phyloP scores from a whole-genome alignment of 2,888 invertebrate genomes.

The Galerucella pusilla region DNA sequence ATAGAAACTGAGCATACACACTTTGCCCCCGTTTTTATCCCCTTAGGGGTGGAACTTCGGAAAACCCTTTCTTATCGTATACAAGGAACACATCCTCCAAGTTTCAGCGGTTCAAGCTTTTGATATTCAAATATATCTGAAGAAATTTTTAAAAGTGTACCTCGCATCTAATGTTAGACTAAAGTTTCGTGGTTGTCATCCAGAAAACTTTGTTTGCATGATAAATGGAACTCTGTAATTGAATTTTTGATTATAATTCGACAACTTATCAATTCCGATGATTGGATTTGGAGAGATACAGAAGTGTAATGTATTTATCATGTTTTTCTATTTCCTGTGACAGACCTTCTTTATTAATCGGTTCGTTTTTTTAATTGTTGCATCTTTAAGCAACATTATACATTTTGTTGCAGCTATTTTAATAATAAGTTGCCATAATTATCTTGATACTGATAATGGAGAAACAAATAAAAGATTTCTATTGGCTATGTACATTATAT shows the following conservation, averaged over 20 bases:
- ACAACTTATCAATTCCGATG: conserved; percentile 44
- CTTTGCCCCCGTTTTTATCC: too few species aligned
- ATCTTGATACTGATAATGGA: too few species aligned
- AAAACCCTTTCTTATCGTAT: too few species aligned
- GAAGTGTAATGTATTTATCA: conserved; percentile 33
- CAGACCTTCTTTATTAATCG: conserved; percentile 3
- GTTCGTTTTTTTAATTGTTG: not conserved
- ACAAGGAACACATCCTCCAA: too few species aligned
- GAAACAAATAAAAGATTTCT: conserved; percentile 11
- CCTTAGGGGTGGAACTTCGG: too few species aligned
- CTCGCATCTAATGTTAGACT: conserved; percentile 42
- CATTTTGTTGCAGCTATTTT: not conserved
- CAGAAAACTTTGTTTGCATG: conserved; percentile 50
- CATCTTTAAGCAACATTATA: too few species aligned
- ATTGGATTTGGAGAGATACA: conserved; percentile 33
- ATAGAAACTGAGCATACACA: too few species aligned
- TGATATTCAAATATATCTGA: not conserved
- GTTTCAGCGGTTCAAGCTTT: too few species aligned
- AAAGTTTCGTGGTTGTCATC: conserved; percentile 50
- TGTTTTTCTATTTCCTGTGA: conserved; percentile 31
- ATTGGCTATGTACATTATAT: conserved; percentile 36
- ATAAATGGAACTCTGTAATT: conserved; percentile 52
- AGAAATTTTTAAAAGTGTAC: conserved; percentile 1
- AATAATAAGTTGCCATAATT: too few species aligned
- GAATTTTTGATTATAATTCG: conserved; percentile 51